A percentile compares a stretch with the other conserved stretches of the same genome.
These are phyloP conservation scores for Smittia sp. DNA, from an alignment of 2,888 invertebrate genomes.

Conservation along the genomic window DNA sequence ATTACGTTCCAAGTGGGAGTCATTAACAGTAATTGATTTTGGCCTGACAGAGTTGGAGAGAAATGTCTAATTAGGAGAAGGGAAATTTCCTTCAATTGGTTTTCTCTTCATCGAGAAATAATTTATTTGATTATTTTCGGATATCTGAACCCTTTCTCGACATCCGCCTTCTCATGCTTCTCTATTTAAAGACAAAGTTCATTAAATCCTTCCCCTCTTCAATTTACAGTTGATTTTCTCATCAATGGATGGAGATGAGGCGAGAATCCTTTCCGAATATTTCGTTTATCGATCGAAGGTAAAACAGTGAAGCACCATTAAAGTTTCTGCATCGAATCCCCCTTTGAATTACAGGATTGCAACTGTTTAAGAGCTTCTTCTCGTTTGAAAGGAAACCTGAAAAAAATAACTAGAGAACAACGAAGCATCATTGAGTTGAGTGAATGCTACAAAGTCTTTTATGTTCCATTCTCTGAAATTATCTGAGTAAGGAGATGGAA, in stretches of 20 bases:
- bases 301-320: no score
- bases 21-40: neutral
- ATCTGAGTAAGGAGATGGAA: neutral
- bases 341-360: no score
- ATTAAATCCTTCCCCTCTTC: neutral
- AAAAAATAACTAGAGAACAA: no score
- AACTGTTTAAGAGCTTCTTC: no score
- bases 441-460: neutral
- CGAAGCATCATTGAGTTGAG: neutral
- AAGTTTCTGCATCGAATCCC: no score
- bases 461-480: no score
- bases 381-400: no score
- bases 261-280: neutral
- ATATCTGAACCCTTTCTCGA: conserved; percentile 4
- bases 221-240: neutral
- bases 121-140: neutral
- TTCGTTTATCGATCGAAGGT: neutral
- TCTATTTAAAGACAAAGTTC: neutral
- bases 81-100: neutral
- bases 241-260: neutral
- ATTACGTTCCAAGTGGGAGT: neutral
- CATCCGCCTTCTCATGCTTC: neutral
- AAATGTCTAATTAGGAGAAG: conserved; percentile 5
- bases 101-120: neutral
- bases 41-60: neutral